phyloP scores from a whole-genome alignment of 2,888 invertebrate species.

The Volucella zonaria region DNA sequence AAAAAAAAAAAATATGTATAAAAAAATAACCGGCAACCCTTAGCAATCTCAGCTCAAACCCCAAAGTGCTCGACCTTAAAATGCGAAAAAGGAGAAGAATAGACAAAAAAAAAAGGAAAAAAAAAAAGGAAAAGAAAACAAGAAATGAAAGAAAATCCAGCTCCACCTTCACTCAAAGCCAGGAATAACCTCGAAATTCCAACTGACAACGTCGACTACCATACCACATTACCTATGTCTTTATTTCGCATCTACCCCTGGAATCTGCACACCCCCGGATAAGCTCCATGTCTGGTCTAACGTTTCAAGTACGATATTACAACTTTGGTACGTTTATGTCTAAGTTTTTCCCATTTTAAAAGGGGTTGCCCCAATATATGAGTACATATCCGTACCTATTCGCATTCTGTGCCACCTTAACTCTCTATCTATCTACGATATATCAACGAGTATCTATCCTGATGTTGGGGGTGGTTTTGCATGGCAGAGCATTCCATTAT shows the following conservation, averaged over 20 bases:
- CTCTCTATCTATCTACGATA: no score
- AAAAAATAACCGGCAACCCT: conserved; percentile 10
- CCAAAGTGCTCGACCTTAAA: conserved; percentile 46
- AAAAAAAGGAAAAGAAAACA: neutral
- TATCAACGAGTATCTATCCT: no score
- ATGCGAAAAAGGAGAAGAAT: neutral
- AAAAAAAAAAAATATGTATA: no score
- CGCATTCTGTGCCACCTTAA: neutral
- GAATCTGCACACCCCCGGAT: neutral
- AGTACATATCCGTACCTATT: neutral
- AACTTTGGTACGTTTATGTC: conserved; percentile 28
- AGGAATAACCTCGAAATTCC: conserved; percentile 52
- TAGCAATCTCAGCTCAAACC: conserved; percentile 22
- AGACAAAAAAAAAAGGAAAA: conserved; percentile 1
- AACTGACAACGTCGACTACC: conserved; percentile 23
- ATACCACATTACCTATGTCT: conserved; percentile 21
- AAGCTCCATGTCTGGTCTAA: conserved; percentile 35
- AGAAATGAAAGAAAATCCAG: no score
- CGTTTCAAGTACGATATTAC: conserved; percentile 35
- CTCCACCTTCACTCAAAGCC: conserved; percentile 11
- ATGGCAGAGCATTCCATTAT: conserved; percentile 49
- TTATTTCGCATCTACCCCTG: conserved; percentile 7
- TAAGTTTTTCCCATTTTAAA: conserved; percentile 24
- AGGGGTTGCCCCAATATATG: conserved; percentile 21
- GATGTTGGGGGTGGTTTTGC: conserved; percentile 24